Evolutionary conservation across 2,888 invertebrate genomes (phyloP).

Genomic region (Ornithoptera alexandrae): DNA sequence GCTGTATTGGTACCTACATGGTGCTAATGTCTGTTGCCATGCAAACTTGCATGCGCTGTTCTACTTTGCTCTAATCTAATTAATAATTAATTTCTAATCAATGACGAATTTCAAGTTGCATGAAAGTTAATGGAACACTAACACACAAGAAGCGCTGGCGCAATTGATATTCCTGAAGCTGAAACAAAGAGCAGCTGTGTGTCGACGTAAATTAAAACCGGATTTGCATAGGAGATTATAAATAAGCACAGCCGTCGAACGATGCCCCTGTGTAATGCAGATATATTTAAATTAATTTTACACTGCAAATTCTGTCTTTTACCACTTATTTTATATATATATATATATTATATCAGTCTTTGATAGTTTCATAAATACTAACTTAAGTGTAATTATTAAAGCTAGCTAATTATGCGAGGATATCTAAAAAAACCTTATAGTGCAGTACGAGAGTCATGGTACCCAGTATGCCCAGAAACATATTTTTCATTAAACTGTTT

Average conservation of each 20-base stretch:
- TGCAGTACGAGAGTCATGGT: no score
- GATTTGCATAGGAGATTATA: conserved; percentile 29
- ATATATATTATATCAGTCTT: no score
- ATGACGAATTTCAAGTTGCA: neutral
- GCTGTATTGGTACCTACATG: no score
- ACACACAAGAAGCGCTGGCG: conserved; percentile 10
- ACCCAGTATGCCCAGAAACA: no score
- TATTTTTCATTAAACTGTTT: no score
- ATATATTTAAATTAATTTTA: conserved; percentile 26
- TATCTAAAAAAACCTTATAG: no score
- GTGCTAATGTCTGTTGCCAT: no score
- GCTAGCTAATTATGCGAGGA: no score
- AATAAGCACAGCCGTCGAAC: conserved; percentile 27
- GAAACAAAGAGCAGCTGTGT: conserved; percentile 27
- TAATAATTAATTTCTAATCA: conserved; percentile 1
- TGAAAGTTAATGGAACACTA: conserved; percentile 15
- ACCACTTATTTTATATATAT: neutral
- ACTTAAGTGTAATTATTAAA: no score
- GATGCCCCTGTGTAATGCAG: conserved; percentile 23
- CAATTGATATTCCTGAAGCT: conserved; percentile 23
- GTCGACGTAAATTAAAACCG: conserved; percentile 27
- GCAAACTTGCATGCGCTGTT: no score
- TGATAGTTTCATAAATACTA: no score
- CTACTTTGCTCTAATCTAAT: no score
- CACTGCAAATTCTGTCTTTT: conserved; percentile 11